A percentile compares a stretch with the other conserved stretches of the same genome.
These are phyloP conservation scores for Lycocerus yunnanus DNA, from an alignment of 2,888 invertebrate genomes.

Conservation along the genomic window DNA sequence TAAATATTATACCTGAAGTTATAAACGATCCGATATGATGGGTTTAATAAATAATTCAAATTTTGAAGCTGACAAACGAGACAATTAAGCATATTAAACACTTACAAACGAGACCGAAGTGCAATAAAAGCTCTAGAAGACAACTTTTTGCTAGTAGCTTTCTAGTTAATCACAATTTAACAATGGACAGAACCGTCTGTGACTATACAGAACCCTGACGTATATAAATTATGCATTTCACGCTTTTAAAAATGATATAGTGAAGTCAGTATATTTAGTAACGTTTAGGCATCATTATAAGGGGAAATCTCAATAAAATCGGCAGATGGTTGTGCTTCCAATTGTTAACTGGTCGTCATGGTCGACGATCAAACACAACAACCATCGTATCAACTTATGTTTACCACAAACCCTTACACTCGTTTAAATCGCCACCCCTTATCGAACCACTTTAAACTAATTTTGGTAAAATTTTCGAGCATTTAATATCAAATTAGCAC, in stretches of 20 bases:
- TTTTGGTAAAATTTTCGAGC: constrained; percentile 44
- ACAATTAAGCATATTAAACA: constrained; percentile 53
- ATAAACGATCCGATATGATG: constrained; percentile 15
- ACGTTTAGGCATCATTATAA: constrained; percentile 52
- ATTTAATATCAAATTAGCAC: constrained; percentile 56
- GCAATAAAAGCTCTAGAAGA: constrained; percentile 33
- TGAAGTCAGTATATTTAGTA: constrained; percentile 52
- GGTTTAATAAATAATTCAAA: constrained; percentile 29
- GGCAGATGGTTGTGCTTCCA: constrained; percentile 54
- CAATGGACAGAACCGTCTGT: constrained; percentile 44
- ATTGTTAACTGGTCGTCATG: constrained; percentile 54
- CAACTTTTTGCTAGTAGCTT: constrained; percentile 41
- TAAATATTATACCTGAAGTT: constrained; percentile 12
- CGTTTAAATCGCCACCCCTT: constrained; percentile 13
- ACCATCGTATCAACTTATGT: constrained; percentile 40
- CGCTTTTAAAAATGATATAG: constrained; percentile 52
- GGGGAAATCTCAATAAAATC: constrained; percentile 48
- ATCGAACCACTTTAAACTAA: constrained; percentile 36
- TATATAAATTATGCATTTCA: constrained; percentile 53
- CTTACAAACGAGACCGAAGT: constrained; percentile 50
- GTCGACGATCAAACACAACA: constrained; percentile 52
- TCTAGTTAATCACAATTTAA: constrained; percentile 50
- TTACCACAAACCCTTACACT: constrained; percentile 32
- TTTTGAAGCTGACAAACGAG: constrained; percentile 30
- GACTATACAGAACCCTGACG: constrained; percentile 43